Percentiles rank a stretch among this genome's conserved stretches.
Conservation (phyloP, 2,888 invertebrate species). For the Amphipoea oculea region DNA sequence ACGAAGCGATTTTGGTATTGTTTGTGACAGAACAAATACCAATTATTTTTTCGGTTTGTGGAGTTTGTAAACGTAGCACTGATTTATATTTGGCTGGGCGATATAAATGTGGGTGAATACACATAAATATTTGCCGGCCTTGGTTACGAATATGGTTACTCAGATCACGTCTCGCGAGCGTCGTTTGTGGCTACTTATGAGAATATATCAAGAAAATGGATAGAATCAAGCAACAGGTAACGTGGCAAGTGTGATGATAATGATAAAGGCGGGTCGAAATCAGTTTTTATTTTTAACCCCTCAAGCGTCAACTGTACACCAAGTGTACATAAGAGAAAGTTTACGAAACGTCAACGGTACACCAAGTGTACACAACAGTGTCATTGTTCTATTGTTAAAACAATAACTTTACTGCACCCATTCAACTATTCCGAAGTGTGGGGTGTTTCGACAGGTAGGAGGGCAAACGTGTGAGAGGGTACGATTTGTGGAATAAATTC, state of each 20-base stretch:
- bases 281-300: not conserved
- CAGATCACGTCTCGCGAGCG: conserved; percentile 39
- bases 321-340: too few species aligned
- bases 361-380: too few species aligned
- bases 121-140: conserved; percentile 39
- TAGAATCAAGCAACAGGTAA: conserved; percentile 5
- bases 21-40: conserved; percentile 14
- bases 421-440: too few species aligned
- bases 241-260: conserved; percentile 2
- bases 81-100: conserved; percentile 25
- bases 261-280: not conserved
- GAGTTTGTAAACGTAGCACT: conserved; percentile 17
- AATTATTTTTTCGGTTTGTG: conserved; percentile 21
- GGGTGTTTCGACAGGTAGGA: too few species aligned
- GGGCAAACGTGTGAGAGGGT: too few species aligned
- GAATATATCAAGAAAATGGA: conserved; percentile 30
- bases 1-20: not conserved
- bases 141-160: conserved; percentile 20
- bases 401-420: too few species aligned
- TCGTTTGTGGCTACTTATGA: conserved; percentile 28
- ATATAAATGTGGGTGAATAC: conserved; percentile 22
- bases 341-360: too few species aligned
- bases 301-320: too few species aligned
- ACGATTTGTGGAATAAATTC: not conserved
- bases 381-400: too few species aligned